Conservation (phyloP, 2,888 invertebrate species). For the Rhyacophila evoluta region DNA sequence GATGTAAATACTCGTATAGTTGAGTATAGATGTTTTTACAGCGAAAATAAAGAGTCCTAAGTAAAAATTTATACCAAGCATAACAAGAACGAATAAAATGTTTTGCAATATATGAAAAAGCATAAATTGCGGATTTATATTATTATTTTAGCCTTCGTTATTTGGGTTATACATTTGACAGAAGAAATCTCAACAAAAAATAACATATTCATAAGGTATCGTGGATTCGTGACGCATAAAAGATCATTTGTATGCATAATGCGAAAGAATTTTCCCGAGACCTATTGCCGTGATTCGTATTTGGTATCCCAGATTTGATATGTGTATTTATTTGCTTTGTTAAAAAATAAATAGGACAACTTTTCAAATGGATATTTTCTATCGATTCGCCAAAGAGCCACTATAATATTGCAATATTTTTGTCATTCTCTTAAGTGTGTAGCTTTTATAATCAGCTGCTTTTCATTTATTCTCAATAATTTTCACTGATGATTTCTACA, state of each 20-base stretch:
- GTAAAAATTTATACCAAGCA: no score
- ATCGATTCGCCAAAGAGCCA: no score
- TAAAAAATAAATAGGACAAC: neutral
- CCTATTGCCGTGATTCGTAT: constrained; percentile 2
- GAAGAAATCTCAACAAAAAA: constrained; percentile 8
- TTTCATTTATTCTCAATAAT: no score
- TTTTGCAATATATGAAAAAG: neutral
- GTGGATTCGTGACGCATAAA: constrained; percentile 15
- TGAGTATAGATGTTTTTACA: no score
- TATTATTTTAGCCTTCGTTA: neutral
- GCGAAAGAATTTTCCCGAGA: neutral
- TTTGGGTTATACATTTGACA: neutral
- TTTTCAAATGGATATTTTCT: no score
- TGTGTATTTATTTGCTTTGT: neutral
- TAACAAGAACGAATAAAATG: no score
- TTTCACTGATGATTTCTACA: no score
- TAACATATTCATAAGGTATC: constrained; percentile 24
- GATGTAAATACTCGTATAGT: no score
- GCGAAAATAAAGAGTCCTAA: no score
- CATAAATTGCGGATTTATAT: neutral
- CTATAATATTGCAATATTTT: no score
- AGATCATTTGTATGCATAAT: constrained; percentile 9
- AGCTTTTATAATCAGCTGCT: no score
- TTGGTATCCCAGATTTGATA: neutral
- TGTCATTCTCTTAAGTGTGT: no score